These are phyloP conservation scores for Columbina picui DNA, from an alignment of 2,113 vertebrate species.

Conservation along the genomic window DNA sequence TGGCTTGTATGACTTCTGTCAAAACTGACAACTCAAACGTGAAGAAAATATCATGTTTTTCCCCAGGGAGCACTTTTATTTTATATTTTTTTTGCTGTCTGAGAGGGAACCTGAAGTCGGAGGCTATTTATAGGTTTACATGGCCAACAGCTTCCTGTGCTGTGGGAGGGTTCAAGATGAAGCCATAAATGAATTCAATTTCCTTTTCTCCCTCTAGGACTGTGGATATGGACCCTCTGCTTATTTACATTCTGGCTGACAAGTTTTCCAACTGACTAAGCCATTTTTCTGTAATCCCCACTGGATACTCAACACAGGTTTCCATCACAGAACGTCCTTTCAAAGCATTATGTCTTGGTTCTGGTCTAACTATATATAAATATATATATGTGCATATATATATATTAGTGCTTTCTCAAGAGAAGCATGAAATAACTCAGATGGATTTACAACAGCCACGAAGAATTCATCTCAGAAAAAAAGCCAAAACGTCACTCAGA, in stretches of 20 bases:
- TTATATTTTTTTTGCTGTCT: neutral
- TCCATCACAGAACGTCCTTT: conserved; percentile 5
- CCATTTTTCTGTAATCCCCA: neutral
- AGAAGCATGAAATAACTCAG: neutral
- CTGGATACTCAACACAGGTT: neutral
- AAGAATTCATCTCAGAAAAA: neutral
- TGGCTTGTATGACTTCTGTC: conserved; percentile 77
- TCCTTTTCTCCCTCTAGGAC: neutral
- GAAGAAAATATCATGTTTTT: conserved; percentile 74
- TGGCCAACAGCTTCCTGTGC: conserved; percentile 63
- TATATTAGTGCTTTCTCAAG: neutral
- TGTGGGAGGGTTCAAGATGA: conserved; percentile 59
- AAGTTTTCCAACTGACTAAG: conserved; percentile 3
- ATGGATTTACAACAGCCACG: neutral
- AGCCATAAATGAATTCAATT: conserved; percentile 28
- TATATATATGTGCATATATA: neutral
- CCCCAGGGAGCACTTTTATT: conserved; percentile 51
- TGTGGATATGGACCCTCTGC: neutral
- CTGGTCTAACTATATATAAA: neutral
- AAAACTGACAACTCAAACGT: conserved; percentile 76
- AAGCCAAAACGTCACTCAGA: neutral
- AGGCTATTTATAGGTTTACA: conserved; percentile 72
- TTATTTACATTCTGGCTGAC: conserved; percentile 51
- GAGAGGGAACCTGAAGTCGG: conserved; percentile 44
- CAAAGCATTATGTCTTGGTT: neutral